Evolutionary conservation across 2,113 vertebrate species (phyloP).

Genomic region (Callionymus lyra): DNA sequence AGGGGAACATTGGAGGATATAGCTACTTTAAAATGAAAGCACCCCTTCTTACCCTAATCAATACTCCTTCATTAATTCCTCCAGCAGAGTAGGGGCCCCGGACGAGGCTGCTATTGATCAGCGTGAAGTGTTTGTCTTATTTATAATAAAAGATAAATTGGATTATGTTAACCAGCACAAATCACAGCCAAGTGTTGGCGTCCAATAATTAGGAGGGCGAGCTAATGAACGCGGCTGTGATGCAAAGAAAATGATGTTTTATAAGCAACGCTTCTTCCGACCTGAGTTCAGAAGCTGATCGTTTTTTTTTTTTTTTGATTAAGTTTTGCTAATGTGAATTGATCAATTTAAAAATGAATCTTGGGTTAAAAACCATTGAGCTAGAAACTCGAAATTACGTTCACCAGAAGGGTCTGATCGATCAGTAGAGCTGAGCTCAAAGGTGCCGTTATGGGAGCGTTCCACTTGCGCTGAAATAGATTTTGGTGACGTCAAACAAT

Average conservation of each 20-base stretch:
- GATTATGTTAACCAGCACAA: slow-evolving; percentile 37
- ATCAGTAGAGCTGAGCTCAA: not conserved
- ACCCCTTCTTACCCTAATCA: slow-evolving; percentile 51
- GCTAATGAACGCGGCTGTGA: not conserved
- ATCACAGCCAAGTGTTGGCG: slow-evolving; percentile 11
- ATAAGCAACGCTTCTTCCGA: too few species aligned
- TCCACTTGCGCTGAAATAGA: too few species aligned
- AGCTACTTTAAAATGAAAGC: slow-evolving; percentile 46
- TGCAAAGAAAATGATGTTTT: slow-evolving; percentile 1
- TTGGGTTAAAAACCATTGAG: too few species aligned
- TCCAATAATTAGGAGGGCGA: slow-evolving; percentile 4
- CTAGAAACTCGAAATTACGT: too few species aligned
- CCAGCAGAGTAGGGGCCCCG: slow-evolving; percentile 38
- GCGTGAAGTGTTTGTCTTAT: slow-evolving; percentile 64
- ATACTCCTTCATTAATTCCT: slow-evolving; percentile 52
- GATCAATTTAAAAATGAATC: too few species aligned
- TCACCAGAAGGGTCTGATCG: too few species aligned
- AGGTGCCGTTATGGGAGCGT: too few species aligned
- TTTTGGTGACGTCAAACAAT: too few species aligned
- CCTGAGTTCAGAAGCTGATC: too few species aligned
- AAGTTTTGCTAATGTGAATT: too few species aligned
- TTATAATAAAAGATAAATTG: slow-evolving; percentile 39
- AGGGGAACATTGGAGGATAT: slow-evolving; percentile 43
- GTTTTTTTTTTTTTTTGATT: too few species aligned
- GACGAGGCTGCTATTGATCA: slow-evolving; percentile 67